A percentile compares a stretch with the other conserved stretches of the same genome.
Conservation (phyloP, 2,797 vertebrate species). For the Anas capensis region DNA sequence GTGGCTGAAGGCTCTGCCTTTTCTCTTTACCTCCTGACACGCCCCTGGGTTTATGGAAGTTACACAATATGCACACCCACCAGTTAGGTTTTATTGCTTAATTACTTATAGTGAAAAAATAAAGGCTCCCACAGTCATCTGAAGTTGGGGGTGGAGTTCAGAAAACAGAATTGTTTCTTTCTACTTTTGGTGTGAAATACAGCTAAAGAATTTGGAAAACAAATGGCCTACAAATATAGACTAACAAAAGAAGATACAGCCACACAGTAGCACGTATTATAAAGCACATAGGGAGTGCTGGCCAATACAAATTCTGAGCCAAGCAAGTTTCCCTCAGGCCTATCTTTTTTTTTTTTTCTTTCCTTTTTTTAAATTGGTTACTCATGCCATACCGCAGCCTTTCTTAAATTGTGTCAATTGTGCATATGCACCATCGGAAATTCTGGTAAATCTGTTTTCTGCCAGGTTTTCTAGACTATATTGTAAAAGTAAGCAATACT, state of each 20-base stretch:
- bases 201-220: background rate
- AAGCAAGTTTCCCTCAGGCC: background rate
- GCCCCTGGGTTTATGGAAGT: slow-evolving; percentile 41
- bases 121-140: slow-evolving; percentile 39
- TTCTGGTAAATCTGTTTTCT: background rate
- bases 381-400: background rate
- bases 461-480: background rate
- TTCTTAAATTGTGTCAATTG: background rate
- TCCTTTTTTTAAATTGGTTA: background rate
- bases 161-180: background rate
- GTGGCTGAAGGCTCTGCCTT: slow-evolving; percentile 52
- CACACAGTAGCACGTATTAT: background rate
- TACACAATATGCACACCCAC: slow-evolving; percentile 41
- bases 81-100: slow-evolving; percentile 57
- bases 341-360: background rate
- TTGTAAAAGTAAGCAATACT: background rate
- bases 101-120: slow-evolving; percentile 58
- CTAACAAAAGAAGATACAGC: background rate
- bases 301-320: background rate
- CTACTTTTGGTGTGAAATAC: background rate
- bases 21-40: slow-evolving; percentile 1
- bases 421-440: background rate
- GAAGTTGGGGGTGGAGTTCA: background rate
- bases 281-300: background rate
- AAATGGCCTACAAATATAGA: background rate